Percentiles rank a stretch among this genome's conserved stretches.
Conservation (phyloP, 2,888 invertebrate species). For the Drosophila rubida region DNA sequence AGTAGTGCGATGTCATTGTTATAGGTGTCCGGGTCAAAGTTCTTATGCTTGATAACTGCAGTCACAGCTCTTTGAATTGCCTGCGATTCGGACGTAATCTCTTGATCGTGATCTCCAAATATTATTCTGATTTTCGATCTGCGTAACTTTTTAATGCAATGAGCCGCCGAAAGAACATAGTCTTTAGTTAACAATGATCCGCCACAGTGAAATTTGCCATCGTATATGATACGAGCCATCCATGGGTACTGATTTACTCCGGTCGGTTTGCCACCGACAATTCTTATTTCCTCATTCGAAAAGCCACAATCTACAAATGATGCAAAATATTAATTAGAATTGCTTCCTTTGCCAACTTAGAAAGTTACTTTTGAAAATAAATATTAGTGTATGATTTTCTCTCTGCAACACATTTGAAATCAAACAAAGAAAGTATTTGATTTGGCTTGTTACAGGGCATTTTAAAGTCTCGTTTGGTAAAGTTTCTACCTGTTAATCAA, state of each 20-base stretch:
- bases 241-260: conserved; percentile 94
- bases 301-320: conserved; percentile 90
- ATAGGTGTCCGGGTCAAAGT: conserved; percentile 93
- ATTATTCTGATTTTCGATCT: conserved; percentile 92
- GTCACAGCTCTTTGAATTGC: conserved; percentile 93
- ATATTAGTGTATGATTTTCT: not conserved
- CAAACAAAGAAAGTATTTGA: not conserved
- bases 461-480: not conserved
- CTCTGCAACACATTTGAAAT: not conserved
- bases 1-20: conserved; percentile 94
- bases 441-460: conserved; percentile 1
- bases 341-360: not conserved
- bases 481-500: conserved; percentile 2
- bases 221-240: conserved; percentile 94
- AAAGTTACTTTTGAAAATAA: not conserved
- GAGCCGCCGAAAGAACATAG: conserved; percentile 94
- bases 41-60: conserved; percentile 91
- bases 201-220: conserved; percentile 95
- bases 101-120: conserved; percentile 94
- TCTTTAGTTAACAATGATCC: conserved; percentile 93
- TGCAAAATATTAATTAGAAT: not conserved
- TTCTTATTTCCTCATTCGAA: conserved; percentile 93
- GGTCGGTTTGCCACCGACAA: conserved; percentile 93
- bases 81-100: conserved; percentile 90
- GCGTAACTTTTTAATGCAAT: conserved; percentile 91